Evolutionary conservation across 2,888 invertebrate genomes (phyloP).

Genomic region (Uropetala carovei): DNA sequence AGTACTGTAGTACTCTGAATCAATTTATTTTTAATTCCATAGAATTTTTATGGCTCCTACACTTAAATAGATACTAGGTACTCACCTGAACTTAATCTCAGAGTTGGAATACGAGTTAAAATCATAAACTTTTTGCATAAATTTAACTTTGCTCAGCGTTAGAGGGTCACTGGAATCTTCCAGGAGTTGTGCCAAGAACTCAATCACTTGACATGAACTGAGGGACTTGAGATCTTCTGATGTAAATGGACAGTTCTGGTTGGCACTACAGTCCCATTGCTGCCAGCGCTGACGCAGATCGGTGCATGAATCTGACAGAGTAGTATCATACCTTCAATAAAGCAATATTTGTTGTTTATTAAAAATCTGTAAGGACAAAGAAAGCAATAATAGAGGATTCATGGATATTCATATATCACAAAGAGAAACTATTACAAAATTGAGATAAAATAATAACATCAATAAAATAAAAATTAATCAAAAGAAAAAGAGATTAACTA

Average conservation of each 20-base stretch:
- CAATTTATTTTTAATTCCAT: no score
- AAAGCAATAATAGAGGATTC: no score
- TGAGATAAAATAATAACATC: neutral
- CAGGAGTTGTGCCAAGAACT: slow-evolving; percentile 83
- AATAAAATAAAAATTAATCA: neutral
- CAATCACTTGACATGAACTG: slow-evolving; percentile 81
- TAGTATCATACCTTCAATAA: slow-evolving; percentile 81
- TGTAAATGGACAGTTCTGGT: slow-evolving; percentile 74
- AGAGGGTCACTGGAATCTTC: slow-evolving; percentile 76
- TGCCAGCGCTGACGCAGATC: slow-evolving; percentile 79
- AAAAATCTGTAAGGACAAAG: neutral
- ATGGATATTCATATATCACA: neutral
- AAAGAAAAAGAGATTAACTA: neutral
- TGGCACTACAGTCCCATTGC: slow-evolving; percentile 74
- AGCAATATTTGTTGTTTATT: slow-evolving; percentile 1
- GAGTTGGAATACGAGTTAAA: slow-evolving; percentile 83
- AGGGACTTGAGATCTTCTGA: slow-evolving; percentile 78
- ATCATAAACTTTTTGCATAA: slow-evolving; percentile 81
- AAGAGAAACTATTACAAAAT: neutral
- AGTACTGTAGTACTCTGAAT: no score
- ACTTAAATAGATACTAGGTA: neutral
- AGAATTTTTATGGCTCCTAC: no score
- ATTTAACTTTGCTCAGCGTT: slow-evolving; percentile 78
- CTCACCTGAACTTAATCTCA: slow-evolving; percentile 82
- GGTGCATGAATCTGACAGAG: slow-evolving; percentile 80